Conservation (phyloP, 1,140 invertebrate genomes). For the Hyphantria cunea region DNA sequence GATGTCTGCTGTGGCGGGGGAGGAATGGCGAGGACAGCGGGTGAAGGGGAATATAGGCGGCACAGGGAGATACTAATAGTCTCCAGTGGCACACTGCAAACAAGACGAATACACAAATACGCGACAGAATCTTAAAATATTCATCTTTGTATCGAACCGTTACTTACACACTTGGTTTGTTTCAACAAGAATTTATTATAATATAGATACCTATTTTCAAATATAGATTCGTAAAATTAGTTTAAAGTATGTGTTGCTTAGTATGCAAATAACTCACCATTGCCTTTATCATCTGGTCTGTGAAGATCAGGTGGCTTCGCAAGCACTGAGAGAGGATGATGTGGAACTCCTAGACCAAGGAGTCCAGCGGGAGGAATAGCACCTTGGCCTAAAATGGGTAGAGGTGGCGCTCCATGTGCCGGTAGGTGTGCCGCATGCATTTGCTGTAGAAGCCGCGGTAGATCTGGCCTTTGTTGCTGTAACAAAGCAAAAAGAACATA, state of each 20-base stretch:
- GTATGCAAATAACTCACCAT: slow-evolving; percentile 81
- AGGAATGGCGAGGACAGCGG: slow-evolving; percentile 23
- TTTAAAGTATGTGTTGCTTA: too few relatives aligned
- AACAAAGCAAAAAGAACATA: slow-evolving; percentile 44
- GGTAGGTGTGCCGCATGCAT: slow-evolving; percentile 95
- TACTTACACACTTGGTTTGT: slow-evolving; percentile 23
- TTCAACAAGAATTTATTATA: too few relatives aligned
- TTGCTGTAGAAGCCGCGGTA: slow-evolving; percentile 91
- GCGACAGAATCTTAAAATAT: slow-evolving; percentile 71
- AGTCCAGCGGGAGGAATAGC: slow-evolving; percentile 85
- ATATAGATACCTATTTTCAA: too few relatives aligned
- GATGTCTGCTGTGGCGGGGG: slow-evolving; percentile 57
- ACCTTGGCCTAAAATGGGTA: slow-evolving; percentile 86
- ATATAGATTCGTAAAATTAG: too few relatives aligned
- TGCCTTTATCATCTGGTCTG: slow-evolving; percentile 80
- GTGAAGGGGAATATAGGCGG: slow-evolving; percentile 31
- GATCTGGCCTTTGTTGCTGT: slow-evolving; percentile 90
- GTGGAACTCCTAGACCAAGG: slow-evolving; percentile 80
- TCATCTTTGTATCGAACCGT: slow-evolving; percentile 66
- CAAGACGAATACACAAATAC: slow-evolving; percentile 64
- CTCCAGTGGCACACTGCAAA: slow-evolving; percentile 73
- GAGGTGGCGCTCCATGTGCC: slow-evolving; percentile 88
- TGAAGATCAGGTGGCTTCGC: slow-evolving; percentile 88
- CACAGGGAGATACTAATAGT: slow-evolving; percentile 69
- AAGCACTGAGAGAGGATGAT: slow-evolving; percentile 85